Evolutionary conservation across 2,888 invertebrate species (phyloP).

Genomic region (Graphium colonna): DNA sequence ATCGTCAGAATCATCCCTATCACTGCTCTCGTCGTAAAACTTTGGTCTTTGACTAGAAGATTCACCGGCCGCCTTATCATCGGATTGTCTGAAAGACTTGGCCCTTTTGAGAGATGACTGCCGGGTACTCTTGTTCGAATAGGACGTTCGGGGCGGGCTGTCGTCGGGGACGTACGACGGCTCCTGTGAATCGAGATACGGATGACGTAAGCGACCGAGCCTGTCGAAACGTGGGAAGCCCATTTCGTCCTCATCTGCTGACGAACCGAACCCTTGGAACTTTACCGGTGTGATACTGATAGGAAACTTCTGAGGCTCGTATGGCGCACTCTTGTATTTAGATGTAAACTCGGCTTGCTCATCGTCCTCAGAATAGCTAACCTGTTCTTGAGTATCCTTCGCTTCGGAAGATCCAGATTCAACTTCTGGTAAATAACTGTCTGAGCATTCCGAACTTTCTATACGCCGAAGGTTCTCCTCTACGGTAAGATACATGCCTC

Average conservation of each 20-base stretch:
- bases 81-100: conserved; percentile 61
- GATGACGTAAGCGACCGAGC: conserved; percentile 76
- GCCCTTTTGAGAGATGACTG: conserved; percentile 70
- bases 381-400: conserved; percentile 60
- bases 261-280: conserved; percentile 82
- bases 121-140: conserved; percentile 72
- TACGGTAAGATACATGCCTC: conserved; percentile 57
- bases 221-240: conserved; percentile 83
- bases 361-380: conserved; percentile 79
- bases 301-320: conserved; percentile 67
- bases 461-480: conserved; percentile 74
- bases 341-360: conserved; percentile 68
- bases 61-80: conserved; percentile 59
- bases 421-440: conserved; percentile 84
- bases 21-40: conserved; percentile 67
- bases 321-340: conserved; percentile 59
- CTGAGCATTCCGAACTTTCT: conserved; percentile 83
- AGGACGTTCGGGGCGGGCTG: conserved; percentile 66
- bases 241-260: conserved; percentile 83
- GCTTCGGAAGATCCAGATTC: conserved; percentile 82
- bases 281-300: conserved; percentile 71
- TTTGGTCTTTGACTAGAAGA: conserved; percentile 55
- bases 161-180: conserved; percentile 72
- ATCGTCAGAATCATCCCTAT: conserved; percentile 72
- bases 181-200: conserved; percentile 73